phyloP scores from a whole-genome alignment of 2,797 vertebrate genomes.

The Sarcophilus harrisii region DNA sequence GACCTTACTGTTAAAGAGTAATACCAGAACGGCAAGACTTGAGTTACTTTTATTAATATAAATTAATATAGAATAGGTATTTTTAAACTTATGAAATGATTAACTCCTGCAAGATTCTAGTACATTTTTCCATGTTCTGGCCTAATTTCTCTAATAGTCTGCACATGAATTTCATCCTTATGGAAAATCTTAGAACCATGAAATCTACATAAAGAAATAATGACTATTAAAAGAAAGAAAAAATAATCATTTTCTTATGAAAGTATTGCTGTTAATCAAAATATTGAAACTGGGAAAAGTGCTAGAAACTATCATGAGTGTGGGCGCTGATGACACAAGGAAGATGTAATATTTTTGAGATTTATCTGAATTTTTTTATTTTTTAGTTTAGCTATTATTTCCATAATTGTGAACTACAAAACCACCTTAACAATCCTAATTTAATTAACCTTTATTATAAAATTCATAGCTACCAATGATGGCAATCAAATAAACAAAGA shows the following conservation, averaged over 20 bases:
- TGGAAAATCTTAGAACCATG: neutral
- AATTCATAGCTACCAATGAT: neutral
- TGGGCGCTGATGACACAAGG: neutral
- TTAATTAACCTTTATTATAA: neutral
- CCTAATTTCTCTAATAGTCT: neutral
- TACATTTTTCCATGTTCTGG: slow-evolving; percentile 45
- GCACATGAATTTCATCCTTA: slow-evolving; percentile 25
- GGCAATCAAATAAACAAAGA: neutral
- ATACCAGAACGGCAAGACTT: neutral
- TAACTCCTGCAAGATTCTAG: neutral
- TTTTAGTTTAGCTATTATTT: neutral
- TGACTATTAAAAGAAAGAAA: slow-evolving; percentile 11
- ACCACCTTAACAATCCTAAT: neutral
- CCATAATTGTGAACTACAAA: slow-evolving; percentile 15
- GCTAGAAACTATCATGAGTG: neutral
- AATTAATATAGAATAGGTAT: neutral
- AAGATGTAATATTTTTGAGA: neutral
- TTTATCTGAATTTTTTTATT: neutral
- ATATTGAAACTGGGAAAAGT: slow-evolving; percentile 21
- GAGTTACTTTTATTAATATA: neutral
- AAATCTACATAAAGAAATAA: neutral
- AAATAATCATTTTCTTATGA: slow-evolving; percentile 40
- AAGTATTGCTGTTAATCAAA: slow-evolving; percentile 22
- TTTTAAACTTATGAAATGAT: neutral
- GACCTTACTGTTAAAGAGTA: too few species aligned